Percentiles rank a stretch among this genome's conserved stretches.
Conservation (phyloP, 2,888 invertebrate genomes). For the Poecilus cupreus region DNA sequence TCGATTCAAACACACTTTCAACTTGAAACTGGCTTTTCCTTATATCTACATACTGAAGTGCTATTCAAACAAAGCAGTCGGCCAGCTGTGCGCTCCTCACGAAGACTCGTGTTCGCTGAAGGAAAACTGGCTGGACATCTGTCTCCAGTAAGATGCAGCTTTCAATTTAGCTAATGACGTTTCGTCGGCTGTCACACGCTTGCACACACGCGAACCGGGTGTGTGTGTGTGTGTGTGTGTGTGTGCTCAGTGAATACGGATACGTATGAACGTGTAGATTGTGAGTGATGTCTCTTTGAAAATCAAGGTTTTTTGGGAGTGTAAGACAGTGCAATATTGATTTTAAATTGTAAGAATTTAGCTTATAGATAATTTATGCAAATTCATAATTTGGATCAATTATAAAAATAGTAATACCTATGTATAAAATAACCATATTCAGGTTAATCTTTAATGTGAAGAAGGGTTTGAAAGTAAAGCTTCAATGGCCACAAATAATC, state of each 20-base stretch:
- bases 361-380: no score
- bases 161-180: conserved; percentile 74
- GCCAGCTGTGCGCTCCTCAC: conserved; percentile 64
- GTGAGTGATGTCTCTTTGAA: conserved; percentile 12
- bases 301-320: background rate
- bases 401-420: no score
- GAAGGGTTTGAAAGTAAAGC: no score
- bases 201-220: conserved; percentile 18
- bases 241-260: background rate
- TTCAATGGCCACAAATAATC: no score
- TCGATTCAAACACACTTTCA: conserved; percentile 71
- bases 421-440: no score
- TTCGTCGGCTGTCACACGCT: conserved; percentile 71
- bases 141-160: conserved; percentile 72
- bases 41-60: conserved; percentile 73
- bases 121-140: conserved; percentile 65
- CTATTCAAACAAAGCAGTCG: conserved; percentile 71
- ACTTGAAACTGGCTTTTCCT: conserved; percentile 68
- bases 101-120: conserved; percentile 63
- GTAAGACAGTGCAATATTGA: background rate
- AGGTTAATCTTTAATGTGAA: no score
- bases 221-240: background rate
- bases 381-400: no score
- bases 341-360: background rate
- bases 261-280: background rate